Evolutionary conservation across 2,888 invertebrate genomes (phyloP), one percentile per base, ranked within the genome.

Genomic region (Ectobius pallidus): DNA sequence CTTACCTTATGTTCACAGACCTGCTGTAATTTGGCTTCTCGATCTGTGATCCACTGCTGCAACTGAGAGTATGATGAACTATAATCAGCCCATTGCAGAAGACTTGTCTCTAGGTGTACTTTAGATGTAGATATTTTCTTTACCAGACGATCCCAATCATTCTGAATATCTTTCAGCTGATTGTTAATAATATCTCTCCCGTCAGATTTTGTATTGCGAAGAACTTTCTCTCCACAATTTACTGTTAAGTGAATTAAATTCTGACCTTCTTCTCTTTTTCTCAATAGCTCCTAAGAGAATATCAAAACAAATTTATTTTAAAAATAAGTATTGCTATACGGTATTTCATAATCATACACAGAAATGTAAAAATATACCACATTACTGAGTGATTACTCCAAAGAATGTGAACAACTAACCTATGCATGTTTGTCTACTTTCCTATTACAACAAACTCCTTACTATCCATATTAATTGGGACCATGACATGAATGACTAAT

Each of bases 11-110:
- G 93, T 81, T 94, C 94, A 78, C 92, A 92, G 67, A 94, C 95
- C 85, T 96, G 93, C 84, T 95, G 94, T 63, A 96, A 82, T 84
- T 96, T 95, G 4, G 94, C 94, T 86, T 97, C 96, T 78, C 96
- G 89, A 79, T 97, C 97, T 39, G 91, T 91, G 74, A 98, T 94
- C 96, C 97, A 97, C 87, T 96, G 94, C 80, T 96, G 93, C 27
- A 97, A 84, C 81, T 96, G 96, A 20, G 92, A 91, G 81, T 95
- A 96, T 73, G 95, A 96, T 70, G 96, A 96, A 81, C 94, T 96
- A 82, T 96, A 97, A 81, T 97, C 96, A 7, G 96, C 95, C 97
- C 97, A 97, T 88, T 97, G 96, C 49, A 97, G 85, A 16, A 96
- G 85, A 78, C 92, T 92, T 0, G 95, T 95, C 83, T 97, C 97